Percentiles rank a stretch among this genome's conserved stretches.
phyloP scores from a whole-genome alignment of 2,113 vertebrate species.

The Xyliphius kryptos region DNA sequence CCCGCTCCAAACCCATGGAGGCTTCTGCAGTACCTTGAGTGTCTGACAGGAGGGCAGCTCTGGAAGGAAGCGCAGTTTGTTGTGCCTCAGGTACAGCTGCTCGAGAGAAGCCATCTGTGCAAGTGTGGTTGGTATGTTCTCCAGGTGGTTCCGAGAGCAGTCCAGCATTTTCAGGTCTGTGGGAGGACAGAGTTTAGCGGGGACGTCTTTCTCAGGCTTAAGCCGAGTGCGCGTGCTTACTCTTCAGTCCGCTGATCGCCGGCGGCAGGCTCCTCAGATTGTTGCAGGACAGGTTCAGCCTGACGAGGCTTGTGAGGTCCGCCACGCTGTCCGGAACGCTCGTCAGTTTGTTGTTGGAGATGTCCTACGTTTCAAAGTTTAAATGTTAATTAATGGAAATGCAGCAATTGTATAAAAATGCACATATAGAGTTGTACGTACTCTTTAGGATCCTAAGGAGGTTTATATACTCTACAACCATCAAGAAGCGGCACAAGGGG shows the following conservation, averaged over 20 bases:
- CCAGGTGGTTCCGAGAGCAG: constrained; percentile 84
- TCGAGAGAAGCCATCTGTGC: constrained; percentile 78
- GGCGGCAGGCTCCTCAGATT: constrained; percentile 74
- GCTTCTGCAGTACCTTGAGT: constrained; percentile 72
- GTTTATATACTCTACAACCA: too few relatives aligned
- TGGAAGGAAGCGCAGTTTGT: constrained; percentile 77
- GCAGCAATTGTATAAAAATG: neutral
- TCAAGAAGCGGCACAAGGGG: too few relatives aligned
- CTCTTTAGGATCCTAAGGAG: too few relatives aligned
- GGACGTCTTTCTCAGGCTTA: neutral
- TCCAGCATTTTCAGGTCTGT: constrained; percentile 84
- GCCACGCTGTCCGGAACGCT: constrained; percentile 71
- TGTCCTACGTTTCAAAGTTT: too few relatives aligned
- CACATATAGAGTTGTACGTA: too few relatives aligned
- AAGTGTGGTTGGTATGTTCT: constrained; percentile 70
- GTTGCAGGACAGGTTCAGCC: constrained; percentile 77
- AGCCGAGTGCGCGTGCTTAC: constrained; percentile 58
- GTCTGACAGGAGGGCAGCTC: constrained; percentile 66
- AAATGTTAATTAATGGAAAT: constrained; percentile 21
- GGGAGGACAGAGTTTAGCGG: neutral
- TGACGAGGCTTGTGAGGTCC: constrained; percentile 64
- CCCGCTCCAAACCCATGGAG: too few relatives aligned
- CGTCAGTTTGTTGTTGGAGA: constrained; percentile 78
- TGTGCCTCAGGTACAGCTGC: constrained; percentile 84
- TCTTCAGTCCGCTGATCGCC: constrained; percentile 74